Percentiles rank a stretch among this genome's conserved stretches.
phyloP scores from a whole-genome alignment of 2,888 invertebrate species.

The Antheraea yamamai region DNA sequence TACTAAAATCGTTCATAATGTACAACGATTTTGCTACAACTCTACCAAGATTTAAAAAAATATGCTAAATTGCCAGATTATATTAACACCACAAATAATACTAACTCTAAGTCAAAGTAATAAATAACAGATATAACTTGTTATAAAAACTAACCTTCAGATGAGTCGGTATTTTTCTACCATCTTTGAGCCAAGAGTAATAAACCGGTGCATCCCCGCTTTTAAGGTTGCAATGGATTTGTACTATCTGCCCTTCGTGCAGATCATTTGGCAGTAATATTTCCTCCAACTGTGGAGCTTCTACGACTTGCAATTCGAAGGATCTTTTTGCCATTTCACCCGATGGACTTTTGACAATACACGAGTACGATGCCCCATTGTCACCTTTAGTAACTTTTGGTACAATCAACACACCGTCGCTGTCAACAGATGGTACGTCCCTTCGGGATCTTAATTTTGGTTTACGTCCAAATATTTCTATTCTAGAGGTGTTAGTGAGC shows the following conservation, averaged over 20 bases:
- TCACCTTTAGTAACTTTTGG: slow-evolving; percentile 83
- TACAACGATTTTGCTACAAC: too few relatives aligned
- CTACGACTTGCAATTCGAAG: slow-evolving; percentile 86
- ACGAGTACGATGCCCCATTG: slow-evolving; percentile 90
- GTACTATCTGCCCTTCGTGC: slow-evolving; percentile 91
- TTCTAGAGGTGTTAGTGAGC: slow-evolving; percentile 57
- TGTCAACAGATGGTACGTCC: slow-evolving; percentile 52
- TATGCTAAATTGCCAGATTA: not conserved
- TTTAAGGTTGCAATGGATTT: slow-evolving; percentile 91
- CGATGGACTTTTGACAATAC: slow-evolving; percentile 88
- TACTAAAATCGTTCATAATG: too few relatives aligned
- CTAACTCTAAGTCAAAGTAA: not conserved
- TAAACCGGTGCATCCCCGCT: slow-evolving; percentile 87
- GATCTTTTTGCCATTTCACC: slow-evolving; percentile 89
- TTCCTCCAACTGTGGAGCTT: slow-evolving; percentile 91
- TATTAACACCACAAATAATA: not conserved
- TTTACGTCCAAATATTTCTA: slow-evolving; percentile 75
- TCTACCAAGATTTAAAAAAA: not conserved
- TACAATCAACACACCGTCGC: slow-evolving; percentile 82
- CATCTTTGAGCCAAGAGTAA: slow-evolving; percentile 87
- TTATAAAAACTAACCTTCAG: slow-evolving; percentile 78
- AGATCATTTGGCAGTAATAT: slow-evolving; percentile 90
- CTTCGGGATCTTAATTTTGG: slow-evolving; percentile 74
- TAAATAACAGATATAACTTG: not conserved
- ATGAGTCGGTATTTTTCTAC: slow-evolving; percentile 83